Percentiles rank a stretch among this genome's conserved stretches.
These are phyloP conservation scores for Elaphurus davidianus DNA, from an alignment of 2,113 vertebrate genomes.

Conservation along the genomic window DNA sequence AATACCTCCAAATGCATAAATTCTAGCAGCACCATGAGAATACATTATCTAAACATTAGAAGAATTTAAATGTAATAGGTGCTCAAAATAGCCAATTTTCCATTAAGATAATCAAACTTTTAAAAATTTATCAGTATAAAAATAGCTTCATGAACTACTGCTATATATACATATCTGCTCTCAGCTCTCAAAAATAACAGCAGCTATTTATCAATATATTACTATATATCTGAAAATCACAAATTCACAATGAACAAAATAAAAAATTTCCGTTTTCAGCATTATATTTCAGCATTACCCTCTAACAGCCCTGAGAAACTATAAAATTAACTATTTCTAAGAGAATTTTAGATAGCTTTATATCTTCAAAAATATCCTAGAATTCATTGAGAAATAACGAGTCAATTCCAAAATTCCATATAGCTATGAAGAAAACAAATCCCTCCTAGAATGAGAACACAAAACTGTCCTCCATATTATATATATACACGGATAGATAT, in stretches of 20 bases:
- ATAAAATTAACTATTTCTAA: constrained; percentile 42
- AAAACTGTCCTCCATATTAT: neutral
- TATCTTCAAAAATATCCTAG: neutral
- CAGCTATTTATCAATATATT: constrained; percentile 9
- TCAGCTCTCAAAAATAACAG: constrained; percentile 63
- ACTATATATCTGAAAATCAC: constrained; percentile 48
- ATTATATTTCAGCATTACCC: neutral
- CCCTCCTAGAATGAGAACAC: neutral
- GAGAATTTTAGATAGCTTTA: constrained; percentile 7
- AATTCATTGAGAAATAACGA: neutral
- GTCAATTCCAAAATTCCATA: constrained; percentile 29
- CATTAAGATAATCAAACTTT: constrained; percentile 65
- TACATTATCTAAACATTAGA: constrained; percentile 57
- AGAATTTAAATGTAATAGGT: constrained; percentile 56
- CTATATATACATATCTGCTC: constrained; percentile 19
- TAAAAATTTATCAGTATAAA: constrained; percentile 74
- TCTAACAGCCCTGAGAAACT: neutral
- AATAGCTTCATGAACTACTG: constrained; percentile 63
- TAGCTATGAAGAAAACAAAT: neutral
- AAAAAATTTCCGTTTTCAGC: constrained; percentile 33
- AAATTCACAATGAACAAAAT: constrained; percentile 38
- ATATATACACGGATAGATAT: neutral
- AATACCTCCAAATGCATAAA: constrained; percentile 62
- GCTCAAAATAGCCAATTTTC: constrained; percentile 54
- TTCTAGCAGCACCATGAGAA: constrained; percentile 56